Evolutionary conservation across 2,888 invertebrate genomes (phyloP).

Genomic region (Brachycybe producta): DNA sequence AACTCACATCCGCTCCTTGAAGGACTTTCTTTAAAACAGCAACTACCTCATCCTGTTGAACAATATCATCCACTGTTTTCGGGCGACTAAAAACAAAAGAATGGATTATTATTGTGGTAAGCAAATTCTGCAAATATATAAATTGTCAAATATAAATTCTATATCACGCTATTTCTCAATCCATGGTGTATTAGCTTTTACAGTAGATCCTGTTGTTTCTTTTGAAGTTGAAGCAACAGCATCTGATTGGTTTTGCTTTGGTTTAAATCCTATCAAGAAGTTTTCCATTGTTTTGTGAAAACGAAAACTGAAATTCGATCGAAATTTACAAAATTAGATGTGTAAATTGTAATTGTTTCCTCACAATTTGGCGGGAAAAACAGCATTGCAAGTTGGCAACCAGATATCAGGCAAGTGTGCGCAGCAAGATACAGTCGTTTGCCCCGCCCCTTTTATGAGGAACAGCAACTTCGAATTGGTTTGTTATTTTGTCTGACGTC

Average conservation of each 20-base stretch:
- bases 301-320: constrained; percentile 26
- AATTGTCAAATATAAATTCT: background rate
- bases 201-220: constrained; percentile 10
- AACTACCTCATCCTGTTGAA: constrained; percentile 91
- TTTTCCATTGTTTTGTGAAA: constrained; percentile 22
- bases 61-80: constrained; percentile 84
- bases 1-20: constrained; percentile 59
- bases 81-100: constrained; percentile 58
- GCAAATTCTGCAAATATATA: constrained; percentile 2
- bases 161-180: constrained; percentile 68
- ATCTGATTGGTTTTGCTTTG: constrained; percentile 31
- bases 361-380: too few species aligned
- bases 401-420: too few species aligned
- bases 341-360: background rate
- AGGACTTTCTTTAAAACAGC: constrained; percentile 81
- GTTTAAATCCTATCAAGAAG: too few species aligned
- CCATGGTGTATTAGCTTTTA: constrained; percentile 48
- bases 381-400: too few species aligned
- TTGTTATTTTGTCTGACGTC: too few species aligned
- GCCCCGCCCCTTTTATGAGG: too few species aligned
- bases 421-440: too few species aligned
- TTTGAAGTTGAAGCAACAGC: constrained; percentile 31
- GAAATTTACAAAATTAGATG: background rate
- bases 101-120: constrained; percentile 6
- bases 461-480: too few species aligned